Conservation (phyloP, 2,113 vertebrate genomes). For the Crocuta crocuta region DNA sequence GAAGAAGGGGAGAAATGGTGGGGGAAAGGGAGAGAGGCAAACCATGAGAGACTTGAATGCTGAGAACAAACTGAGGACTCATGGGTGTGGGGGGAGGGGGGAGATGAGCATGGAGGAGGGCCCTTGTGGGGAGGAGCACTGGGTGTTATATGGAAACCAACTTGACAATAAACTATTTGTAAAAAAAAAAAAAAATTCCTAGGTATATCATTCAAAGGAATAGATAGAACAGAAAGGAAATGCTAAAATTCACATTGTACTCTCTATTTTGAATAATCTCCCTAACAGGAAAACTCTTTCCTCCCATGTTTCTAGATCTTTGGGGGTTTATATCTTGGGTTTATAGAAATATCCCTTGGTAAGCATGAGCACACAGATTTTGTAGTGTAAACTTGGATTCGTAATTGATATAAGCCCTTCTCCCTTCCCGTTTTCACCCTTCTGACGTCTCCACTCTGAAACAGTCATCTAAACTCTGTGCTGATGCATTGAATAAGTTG, state of each 20-base stretch:
- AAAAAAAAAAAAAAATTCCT: neutral
- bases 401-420: neutral
- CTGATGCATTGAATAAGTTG: accelerated
- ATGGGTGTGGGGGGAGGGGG: too few relatives aligned
- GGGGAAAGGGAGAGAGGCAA: too few relatives aligned
- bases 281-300: neutral
- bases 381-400: neutral
- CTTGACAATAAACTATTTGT: too few relatives aligned
- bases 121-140: too few relatives aligned
- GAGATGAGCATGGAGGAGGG: too few relatives aligned
- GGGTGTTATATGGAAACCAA: too few relatives aligned
- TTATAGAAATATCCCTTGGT: neutral
- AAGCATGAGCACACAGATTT: neutral
- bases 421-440: neutral
- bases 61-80: too few relatives aligned
- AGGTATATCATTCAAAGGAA: neutral
- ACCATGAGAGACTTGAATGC: too few relatives aligned
- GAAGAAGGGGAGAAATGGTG: too few relatives aligned
- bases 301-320: neutral
- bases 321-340: neutral
- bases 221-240: neutral
- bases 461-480: neutral
- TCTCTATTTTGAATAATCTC: neutral
- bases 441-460: neutral
- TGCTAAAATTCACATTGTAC: neutral